These are phyloP conservation scores for Lucifuga dentata DNA, from an alignment of 2,113 vertebrate species.

Conservation along the genomic window DNA sequence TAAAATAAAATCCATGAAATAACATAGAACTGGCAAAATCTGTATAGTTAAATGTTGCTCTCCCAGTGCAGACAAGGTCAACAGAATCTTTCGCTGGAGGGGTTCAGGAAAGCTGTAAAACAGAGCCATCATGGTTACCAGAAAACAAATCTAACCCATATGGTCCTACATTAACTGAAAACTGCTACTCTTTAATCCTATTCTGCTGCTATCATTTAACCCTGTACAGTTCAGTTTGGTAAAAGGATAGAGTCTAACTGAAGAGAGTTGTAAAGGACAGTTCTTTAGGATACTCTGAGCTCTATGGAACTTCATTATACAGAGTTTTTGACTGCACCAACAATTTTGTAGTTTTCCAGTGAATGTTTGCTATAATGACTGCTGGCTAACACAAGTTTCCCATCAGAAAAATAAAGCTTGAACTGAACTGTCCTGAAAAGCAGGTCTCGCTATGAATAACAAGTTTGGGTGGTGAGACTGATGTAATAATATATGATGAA, in stretches of 20 bases:
- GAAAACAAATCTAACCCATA: not conserved
- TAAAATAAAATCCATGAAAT: conserved; percentile 20
- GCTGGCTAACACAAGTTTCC: not conserved
- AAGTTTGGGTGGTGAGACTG: not conserved
- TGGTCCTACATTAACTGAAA: conserved; percentile 1
- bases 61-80: not conserved
- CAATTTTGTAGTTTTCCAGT: not conserved
- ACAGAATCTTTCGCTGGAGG: conserved; percentile 5
- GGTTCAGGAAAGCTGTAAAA: not conserved
- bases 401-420: not conserved
- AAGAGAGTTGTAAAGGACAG: too few relatives aligned
- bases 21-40: conserved; percentile 21
- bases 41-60: too few relatives aligned
- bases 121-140: not conserved
- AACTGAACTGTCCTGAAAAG: not conserved
- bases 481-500: not conserved
- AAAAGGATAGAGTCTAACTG: too few relatives aligned
- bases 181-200: not conserved
- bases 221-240: too few relatives aligned
- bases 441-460: not conserved
- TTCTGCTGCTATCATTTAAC: too few relatives aligned
- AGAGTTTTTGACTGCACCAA: not conserved
- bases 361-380: not conserved
- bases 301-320: too few relatives aligned
- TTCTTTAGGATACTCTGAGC: too few relatives aligned